Base-by-base conservation (phyloP, 2,888 invertebrate genomes). In the Acleris holmiana region DNA sequence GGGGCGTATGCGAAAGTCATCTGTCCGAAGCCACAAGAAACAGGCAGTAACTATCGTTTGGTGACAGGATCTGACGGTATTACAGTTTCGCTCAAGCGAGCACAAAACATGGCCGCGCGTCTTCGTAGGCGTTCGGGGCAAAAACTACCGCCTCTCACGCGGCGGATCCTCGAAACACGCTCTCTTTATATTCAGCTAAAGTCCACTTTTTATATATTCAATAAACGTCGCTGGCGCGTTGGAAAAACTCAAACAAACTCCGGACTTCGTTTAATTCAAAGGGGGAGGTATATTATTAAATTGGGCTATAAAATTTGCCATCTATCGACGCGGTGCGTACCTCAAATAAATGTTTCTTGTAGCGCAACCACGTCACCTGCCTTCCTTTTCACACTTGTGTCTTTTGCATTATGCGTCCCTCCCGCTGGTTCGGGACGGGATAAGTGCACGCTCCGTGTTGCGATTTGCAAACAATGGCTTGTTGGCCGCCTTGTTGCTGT, bases 391-490 rank as follows among this genome's bases (percentile, higher is more conserved):
- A 62, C 62, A 53, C 73, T 50, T 53, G 46, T 68, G 57, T 57
- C 55, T 63, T 73, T 71, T 71, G 71, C 71, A 71, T 76, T 76
- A 68, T 74, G 71, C 73, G 71, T 84, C 83, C 75, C 76, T 73
- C 71, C 80, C 74, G 65, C 49, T 67, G 70, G 74, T 75, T 72
- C 76, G 63, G 71, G 76, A 73, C 75, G 70, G 75, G 72, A 80
- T 80, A 80, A 83, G 78, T 82, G 79, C 79, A 78, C 76, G 78
- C 77, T 80, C 75, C 81, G 77, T 86, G 86, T 86, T 79, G 77
- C 73, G 76, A 93, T 92, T 92, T 89, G 90, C 92, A 93, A 91
- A 92, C 92, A 93, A 92, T 93, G 77, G 89, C 86, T 79, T 91
- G 92, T 92, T 82, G 81, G 76, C 82, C 80, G 83, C 85, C 83